Evolutionary conservation across 1,140 invertebrate species (phyloP).

Genomic region (Diachasmimorpha longicaudata): DNA sequence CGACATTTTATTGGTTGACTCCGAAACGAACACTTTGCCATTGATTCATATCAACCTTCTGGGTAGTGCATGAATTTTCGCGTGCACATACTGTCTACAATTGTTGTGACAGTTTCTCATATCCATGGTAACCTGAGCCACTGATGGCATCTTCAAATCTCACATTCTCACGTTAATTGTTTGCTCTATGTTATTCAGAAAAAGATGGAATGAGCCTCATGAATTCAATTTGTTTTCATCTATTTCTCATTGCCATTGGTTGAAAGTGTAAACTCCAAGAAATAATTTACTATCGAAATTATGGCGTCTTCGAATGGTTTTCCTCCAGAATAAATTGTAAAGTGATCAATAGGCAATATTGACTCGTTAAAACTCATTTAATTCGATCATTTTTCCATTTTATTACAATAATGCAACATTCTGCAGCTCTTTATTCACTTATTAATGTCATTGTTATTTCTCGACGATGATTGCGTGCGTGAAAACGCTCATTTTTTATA

Average conservation of each 20-base stretch:
- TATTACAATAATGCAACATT: constrained; percentile 19
- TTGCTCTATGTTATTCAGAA: too few relatives aligned
- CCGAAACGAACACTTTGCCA: background rate
- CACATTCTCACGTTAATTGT: background rate
- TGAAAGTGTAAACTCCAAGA: too few relatives aligned
- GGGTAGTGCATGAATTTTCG: background rate
- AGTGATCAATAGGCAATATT: background rate
- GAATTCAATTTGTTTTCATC: too few relatives aligned
- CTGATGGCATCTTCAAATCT: background rate
- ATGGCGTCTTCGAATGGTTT: background rate
- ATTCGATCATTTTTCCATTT: background rate
- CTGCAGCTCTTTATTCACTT: constrained; percentile 3
- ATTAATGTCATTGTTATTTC: constrained; percentile 17
- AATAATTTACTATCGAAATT: too few relatives aligned
- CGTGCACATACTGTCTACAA: background rate
- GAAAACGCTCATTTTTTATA: constrained; percentile 20
- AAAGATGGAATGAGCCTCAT: too few relatives aligned
- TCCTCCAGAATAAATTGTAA: background rate
- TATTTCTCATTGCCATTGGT: too few relatives aligned
- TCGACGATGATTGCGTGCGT: constrained; percentile 23
- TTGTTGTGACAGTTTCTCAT: background rate
- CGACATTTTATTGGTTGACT: constrained; percentile 4
- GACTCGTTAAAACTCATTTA: constrained; percentile 12
- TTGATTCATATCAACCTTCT: constrained; percentile 9
- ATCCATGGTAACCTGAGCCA: background rate